Evolutionary conservation across 2,113 vertebrate genomes (phyloP), one percentile per base, ranked within the genome.

Genomic region (Polypterus bichir): DNA sequence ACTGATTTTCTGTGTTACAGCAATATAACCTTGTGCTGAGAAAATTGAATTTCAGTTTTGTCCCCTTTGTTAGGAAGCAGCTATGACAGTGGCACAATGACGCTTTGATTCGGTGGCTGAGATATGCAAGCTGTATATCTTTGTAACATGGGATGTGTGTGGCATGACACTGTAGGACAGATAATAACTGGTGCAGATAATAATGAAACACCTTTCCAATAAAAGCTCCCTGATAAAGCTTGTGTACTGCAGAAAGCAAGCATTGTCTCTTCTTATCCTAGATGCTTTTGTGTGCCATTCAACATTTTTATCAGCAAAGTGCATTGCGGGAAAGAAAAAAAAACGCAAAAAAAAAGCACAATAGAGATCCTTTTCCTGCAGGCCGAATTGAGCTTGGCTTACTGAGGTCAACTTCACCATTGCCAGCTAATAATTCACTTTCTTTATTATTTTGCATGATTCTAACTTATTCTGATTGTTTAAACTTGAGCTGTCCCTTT

Each of bases 11-110:
- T 46, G 57, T 70, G 67, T 67, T 53, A 49, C 63, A 68, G 65
- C 62, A 66, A 70, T 67, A 55, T 62, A 52, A 45, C 64, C 66
- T 61, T 68, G 67, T 63, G 65, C 63, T 62, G 54, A 47, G 11
- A 65, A 73, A 69, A 69, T 68, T 70, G 61, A 74, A 73, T 77
- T 66, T 73, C 61, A 54, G 64, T 66, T 64, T 59, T 55, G 64
- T 60, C 44, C 57, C 59, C 66, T 46, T 27, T 62, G 63, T 60
- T 54, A 11, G 59, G 61, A 64, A 44, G 9, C 44, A 56, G 63
- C 65, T 64, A 71, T 64, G 61, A 62, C 61, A 54, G 69, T 7
- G 55, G 59, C 53, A 62, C 61, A 68, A 56, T 56, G 59, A 53
- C 7, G 58, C 62, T 45, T 59, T 44, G 63, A 9, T 55, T 48